phyloP scores from a whole-genome alignment of 2,888 invertebrate genomes.

The Beris chalybata region DNA sequence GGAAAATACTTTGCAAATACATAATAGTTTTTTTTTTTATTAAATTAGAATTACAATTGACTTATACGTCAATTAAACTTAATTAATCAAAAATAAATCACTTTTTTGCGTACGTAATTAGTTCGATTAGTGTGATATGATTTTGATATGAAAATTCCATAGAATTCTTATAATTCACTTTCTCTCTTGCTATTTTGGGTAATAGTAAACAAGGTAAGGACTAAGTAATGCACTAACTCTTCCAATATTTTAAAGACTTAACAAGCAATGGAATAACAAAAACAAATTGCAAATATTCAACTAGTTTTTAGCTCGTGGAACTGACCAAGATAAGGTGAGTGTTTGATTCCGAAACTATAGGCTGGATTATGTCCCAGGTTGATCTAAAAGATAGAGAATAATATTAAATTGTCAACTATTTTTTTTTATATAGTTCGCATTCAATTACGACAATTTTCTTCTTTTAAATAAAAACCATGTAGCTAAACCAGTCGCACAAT shows the following conservation, averaged over 20 bases:
- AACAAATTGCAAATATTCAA: conserved; percentile 1
- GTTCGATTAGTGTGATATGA: conserved; percentile 9
- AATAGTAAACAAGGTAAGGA: neutral
- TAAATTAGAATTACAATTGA: neutral
- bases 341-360: conserved; percentile 83
- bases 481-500: no score
- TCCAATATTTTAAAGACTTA: neutral
- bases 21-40: neutral
- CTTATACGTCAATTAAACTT: neutral
- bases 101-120: conserved; percentile 5
- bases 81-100: conserved; percentile 9
- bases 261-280: neutral
- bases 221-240: neutral
- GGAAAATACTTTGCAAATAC: conserved; percentile 5
- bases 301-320: conserved; percentile 47
- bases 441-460: neutral
- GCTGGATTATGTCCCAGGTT: conserved; percentile 66
- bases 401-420: neutral
- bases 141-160: neutral
- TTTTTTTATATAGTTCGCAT: neutral
- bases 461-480: neutral
- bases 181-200: neutral
- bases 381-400: conserved; percentile 59
- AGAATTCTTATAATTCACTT: neutral
- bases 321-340: conserved; percentile 73